phyloP scores from a whole-genome alignment of 2,113 vertebrate genomes.

The Perca flavescens region DNA sequence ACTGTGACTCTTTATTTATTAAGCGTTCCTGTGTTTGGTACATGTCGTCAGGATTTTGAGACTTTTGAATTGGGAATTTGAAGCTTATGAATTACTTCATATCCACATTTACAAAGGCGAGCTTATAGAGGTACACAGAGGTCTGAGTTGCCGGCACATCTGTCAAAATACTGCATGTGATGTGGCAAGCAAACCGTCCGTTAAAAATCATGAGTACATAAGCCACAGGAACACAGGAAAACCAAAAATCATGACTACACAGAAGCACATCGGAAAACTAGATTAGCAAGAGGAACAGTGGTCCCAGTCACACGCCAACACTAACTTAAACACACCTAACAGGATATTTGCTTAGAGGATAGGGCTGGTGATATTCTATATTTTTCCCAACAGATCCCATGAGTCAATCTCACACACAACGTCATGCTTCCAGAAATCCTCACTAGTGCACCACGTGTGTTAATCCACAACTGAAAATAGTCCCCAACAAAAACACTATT shows the following conservation, averaged over 20 bases:
- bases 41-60: background rate
- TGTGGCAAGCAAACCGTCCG: background rate
- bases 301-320: background rate
- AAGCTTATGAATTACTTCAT: background rate
- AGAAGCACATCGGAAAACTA: conserved; percentile 26
- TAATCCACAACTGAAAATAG: no score
- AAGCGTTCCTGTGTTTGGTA: background rate
- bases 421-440: no score
- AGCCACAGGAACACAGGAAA: conserved; percentile 35
- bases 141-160: background rate
- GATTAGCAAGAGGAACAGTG: conserved; percentile 32
- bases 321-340: background rate
- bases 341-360: conserved; percentile 29
- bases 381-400: background rate
- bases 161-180: conserved; percentile 24
- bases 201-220: background rate
- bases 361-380: background rate
- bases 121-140: background rate
- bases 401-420: no score
- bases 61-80: background rate
- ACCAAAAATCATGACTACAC: conserved; percentile 29
- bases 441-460: no score
- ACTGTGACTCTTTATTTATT: background rate
- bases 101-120: background rate
- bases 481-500: no score